Conservation (phyloP, 2,888 invertebrate genomes). For the Diaphora mendica region DNA sequence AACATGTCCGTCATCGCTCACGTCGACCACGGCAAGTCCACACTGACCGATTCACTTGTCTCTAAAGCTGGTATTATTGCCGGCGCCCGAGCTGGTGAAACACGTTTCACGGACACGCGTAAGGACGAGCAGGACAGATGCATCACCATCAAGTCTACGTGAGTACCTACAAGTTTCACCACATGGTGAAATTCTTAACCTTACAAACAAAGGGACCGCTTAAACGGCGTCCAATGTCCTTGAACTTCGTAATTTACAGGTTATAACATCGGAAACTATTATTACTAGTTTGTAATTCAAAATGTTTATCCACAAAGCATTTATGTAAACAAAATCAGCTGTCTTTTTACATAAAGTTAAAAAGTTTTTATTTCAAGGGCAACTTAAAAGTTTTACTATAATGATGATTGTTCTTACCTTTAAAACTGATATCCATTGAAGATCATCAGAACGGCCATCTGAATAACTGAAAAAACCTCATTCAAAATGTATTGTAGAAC, state of each 20-base stretch:
- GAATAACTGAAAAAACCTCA: conserved; percentile 53
- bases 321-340: conserved; percentile 16
- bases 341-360: neutral
- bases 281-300: neutral
- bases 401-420: conserved; percentile 87
- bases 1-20: conserved; percentile 99
- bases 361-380: neutral
- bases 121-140: conserved; percentile 99
- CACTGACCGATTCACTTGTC: conserved; percentile 99
- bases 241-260: conserved; percentile 43
- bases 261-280: conserved; percentile 9
- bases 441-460: conserved; percentile 87
- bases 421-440: conserved; percentile 74
- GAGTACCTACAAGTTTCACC: conserved; percentile 83
- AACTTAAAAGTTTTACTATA: neutral
- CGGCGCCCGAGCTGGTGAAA: conserved; percentile 99
- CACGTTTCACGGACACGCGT: conserved; percentile 99
- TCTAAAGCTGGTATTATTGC: conserved; percentile 99
- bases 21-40: conserved; percentile 99
- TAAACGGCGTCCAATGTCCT: conserved; percentile 34
- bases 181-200: conserved; percentile 61
- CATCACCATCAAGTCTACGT: conserved; percentile 99
- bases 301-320: conserved; percentile 4
- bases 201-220: conserved; percentile 34
- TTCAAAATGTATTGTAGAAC: neutral